Conservation (phyloP, 2,113 vertebrate genomes). For the Dromiciops gliroides region DNA sequence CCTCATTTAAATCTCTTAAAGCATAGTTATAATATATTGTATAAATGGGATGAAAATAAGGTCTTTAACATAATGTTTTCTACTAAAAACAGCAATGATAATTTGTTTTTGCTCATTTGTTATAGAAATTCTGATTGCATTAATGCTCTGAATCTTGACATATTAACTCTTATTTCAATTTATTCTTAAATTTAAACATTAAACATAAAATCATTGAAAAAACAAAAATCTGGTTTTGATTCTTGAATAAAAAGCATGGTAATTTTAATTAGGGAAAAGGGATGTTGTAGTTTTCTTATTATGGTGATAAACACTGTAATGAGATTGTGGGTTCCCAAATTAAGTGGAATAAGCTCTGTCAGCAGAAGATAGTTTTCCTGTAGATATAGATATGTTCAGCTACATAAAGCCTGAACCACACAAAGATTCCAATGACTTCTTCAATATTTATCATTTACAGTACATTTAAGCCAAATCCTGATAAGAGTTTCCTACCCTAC, state of each 20-base stretch:
- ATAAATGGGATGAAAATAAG: conserved; percentile 36
- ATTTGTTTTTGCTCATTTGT: conserved; percentile 14
- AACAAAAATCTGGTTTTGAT: conserved; percentile 47
- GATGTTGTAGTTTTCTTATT: conserved; percentile 57
- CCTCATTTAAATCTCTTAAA: conserved; percentile 33
- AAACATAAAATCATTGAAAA: conserved; percentile 43
- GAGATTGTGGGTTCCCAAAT: conserved; percentile 52
- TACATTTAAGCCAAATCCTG: conserved; percentile 45
- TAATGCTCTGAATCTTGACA: neutral
- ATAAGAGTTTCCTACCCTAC: conserved; percentile 18
- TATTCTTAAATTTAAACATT: conserved; percentile 55
- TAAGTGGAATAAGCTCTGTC: conserved; percentile 21
- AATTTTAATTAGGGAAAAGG: conserved; percentile 50
- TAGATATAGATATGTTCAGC: conserved; percentile 69
- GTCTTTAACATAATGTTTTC: conserved; percentile 20
- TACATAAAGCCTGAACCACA: conserved; percentile 75
- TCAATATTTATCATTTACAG: conserved; percentile 79
- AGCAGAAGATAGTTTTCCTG: conserved; percentile 63
- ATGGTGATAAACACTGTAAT: conserved; percentile 54
- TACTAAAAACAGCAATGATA: neutral
- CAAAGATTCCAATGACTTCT: conserved; percentile 73
- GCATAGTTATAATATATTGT: neutral
- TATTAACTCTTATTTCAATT: conserved; percentile 1
- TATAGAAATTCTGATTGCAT: neutral
- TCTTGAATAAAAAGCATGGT: conserved; percentile 47